These are phyloP conservation scores for Dasysyrphus albostriatus DNA, from an alignment of 2,888 invertebrate genomes.

Conservation along the genomic window DNA sequence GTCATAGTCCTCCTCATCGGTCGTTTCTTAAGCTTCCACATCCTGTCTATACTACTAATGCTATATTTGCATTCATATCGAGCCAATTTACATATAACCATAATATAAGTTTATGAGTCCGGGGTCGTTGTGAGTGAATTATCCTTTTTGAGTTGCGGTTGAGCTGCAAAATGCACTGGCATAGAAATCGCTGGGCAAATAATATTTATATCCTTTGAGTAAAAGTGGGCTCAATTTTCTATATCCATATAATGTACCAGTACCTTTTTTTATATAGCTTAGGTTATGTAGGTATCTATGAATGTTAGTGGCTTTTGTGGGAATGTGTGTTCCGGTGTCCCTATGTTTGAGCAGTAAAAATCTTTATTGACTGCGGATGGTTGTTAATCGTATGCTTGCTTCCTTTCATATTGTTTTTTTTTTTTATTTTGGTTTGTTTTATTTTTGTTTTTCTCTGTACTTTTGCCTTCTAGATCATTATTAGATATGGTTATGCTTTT, in stretches of 20 bases:
- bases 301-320: not conserved
- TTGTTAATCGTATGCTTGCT: conserved; percentile 65
- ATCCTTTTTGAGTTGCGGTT: conserved; percentile 59
- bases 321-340: conserved; percentile 12
- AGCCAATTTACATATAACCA: conserved; percentile 67
- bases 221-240: conserved; percentile 42
- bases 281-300: not conserved
- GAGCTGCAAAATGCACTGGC: conserved; percentile 64
- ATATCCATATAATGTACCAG: not conserved
- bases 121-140: conserved; percentile 60
- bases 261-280: no score
- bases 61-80: conserved; percentile 44
- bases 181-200: conserved; percentile 35
- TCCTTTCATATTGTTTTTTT: conserved; percentile 26
- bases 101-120: conserved; percentile 70
- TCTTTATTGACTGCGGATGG: conserved; percentile 74
- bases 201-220: conserved; percentile 58
- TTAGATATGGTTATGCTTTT: conserved; percentile 69
- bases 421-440: not conserved
- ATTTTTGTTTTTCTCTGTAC: conserved; percentile 19
- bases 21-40: conserved; percentile 15
- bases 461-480: conserved; percentile 48
- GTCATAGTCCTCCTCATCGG: conserved; percentile 5
- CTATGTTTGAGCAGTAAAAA: conserved; percentile 44
- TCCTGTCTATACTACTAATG: not conserved